phyloP scores from a whole-genome alignment of 2,888 invertebrate genomes.

The Aromia moschata region DNA sequence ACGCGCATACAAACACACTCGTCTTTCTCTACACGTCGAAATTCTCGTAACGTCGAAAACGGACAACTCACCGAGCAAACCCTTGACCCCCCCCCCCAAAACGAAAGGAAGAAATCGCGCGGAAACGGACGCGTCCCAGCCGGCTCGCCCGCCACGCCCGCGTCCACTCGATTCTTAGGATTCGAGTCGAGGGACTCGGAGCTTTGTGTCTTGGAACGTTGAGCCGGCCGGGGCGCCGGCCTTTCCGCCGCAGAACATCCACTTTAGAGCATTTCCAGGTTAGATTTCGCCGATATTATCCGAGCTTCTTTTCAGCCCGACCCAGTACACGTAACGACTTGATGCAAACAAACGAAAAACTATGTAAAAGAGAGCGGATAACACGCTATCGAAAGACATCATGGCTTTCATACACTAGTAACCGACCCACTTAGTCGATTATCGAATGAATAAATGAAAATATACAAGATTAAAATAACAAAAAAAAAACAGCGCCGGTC shows the following conservation, averaged over 20 bases:
- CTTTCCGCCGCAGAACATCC: slow-evolving; percentile 13
- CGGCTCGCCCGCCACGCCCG: slow-evolving; percentile 11
- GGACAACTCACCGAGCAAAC: slow-evolving; percentile 26
- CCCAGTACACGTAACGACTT: slow-evolving; percentile 26
- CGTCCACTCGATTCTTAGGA: no score
- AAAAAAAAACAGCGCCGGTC: slow-evolving; percentile 2
- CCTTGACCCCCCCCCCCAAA: slow-evolving; percentile 42
- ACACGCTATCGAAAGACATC: slow-evolving; percentile 21
- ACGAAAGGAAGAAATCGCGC: slow-evolving; percentile 28
- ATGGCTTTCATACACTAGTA: slow-evolving; percentile 26
- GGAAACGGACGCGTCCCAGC: neutral
- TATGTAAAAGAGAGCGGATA: neutral
- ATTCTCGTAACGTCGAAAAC: slow-evolving; percentile 14
- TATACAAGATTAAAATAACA: no score
- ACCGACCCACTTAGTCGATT: slow-evolving; percentile 27
- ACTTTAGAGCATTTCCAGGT: slow-evolving; percentile 26
- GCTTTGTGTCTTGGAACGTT: neutral
- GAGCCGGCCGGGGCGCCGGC: neutral
- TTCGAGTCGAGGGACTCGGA: neutral
- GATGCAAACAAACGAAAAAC: neutral
- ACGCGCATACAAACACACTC: slow-evolving; percentile 46
- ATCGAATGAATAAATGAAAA: slow-evolving; percentile 10
- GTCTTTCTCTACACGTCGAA: slow-evolving; percentile 26
- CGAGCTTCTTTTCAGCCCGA: slow-evolving; percentile 30
- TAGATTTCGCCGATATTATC: slow-evolving; percentile 24